phyloP scores from a whole-genome alignment of 2,797 vertebrate species.

The Chelmon rostratus region DNA sequence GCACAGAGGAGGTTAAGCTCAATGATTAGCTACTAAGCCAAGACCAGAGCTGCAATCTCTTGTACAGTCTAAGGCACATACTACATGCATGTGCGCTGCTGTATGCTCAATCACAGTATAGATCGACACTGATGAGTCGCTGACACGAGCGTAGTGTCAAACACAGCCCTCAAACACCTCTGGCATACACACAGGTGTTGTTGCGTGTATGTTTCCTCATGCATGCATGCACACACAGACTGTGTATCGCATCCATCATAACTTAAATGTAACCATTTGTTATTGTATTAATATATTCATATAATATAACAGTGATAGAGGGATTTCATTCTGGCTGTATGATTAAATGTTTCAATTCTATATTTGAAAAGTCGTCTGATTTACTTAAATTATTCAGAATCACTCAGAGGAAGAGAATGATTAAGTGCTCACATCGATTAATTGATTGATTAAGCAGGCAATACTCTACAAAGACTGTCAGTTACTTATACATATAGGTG shows the following conservation, averaged over 20 bases:
- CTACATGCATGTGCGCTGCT: neutral
- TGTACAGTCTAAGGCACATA: slow-evolving; percentile 49
- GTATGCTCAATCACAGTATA: slow-evolving; percentile 45
- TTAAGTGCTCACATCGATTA: neutral
- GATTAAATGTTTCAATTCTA: neutral
- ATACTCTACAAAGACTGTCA: neutral
- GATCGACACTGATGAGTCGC: slow-evolving; percentile 49
- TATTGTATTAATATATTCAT: neutral
- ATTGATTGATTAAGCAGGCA: neutral
- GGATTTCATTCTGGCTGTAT: neutral
- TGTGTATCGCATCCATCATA: neutral
- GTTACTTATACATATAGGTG: neutral
- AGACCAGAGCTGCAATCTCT: slow-evolving; percentile 78
- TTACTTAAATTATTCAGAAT: neutral
- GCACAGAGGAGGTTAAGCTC: slow-evolving; percentile 83
- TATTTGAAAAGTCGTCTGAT: neutral
- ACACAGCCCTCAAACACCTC: slow-evolving; percentile 20
- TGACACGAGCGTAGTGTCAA: neutral
- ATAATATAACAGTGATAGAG: neutral
- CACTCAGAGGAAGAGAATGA: neutral
- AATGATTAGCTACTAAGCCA: slow-evolving; percentile 84
- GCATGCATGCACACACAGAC: neutral
- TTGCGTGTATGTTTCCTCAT: neutral
- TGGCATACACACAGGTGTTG: neutral
- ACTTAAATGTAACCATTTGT: neutral